A percentile compares a stretch with the other conserved stretches of the same genome.
These are phyloP conservation scores for Drosophila ezoana DNA, from an alignment of 2,888 invertebrate genomes.

Conservation along the genomic window DNA sequence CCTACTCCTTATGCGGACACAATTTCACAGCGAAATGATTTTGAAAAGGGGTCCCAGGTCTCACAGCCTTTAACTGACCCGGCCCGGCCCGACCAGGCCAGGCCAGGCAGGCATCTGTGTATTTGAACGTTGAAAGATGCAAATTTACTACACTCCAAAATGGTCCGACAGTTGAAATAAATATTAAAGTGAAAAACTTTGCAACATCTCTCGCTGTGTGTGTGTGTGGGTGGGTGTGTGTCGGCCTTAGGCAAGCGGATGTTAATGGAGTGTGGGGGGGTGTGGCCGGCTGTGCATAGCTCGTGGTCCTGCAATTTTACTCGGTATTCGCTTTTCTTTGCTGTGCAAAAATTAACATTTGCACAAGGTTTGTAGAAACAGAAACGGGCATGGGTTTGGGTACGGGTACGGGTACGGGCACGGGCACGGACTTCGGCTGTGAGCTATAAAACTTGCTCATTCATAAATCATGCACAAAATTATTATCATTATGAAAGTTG, in stretches of 20 bases:
- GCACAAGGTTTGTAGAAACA: constrained; percentile 65
- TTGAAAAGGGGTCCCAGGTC: constrained; percentile 58
- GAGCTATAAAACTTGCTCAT: constrained; percentile 77
- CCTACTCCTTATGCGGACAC: constrained; percentile 60
- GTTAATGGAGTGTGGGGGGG: constrained; percentile 40
- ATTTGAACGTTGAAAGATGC: constrained; percentile 77
- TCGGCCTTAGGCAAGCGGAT: constrained; percentile 31
- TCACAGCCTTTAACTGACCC: constrained; percentile 36
- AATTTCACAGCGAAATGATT: constrained; percentile 77
- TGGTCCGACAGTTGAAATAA: constrained; percentile 74
- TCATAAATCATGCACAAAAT: constrained; percentile 80
- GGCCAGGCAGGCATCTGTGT: constrained; percentile 36
- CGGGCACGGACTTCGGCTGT: constrained; percentile 34
- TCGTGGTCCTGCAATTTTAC: constrained; percentile 34
- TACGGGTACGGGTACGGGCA: constrained; percentile 19
- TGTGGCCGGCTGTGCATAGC: constrained; percentile 32
- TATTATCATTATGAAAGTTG: constrained; percentile 81
- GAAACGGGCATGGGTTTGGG: constrained; percentile 2
- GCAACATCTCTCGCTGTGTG: background rate
- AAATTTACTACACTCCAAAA: constrained; percentile 74
- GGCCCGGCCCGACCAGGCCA: constrained; percentile 1
- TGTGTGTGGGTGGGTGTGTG: constrained; percentile 22
- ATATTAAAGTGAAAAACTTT: constrained; percentile 76
- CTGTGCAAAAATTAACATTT: constrained; percentile 73
- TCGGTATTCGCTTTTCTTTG: constrained; percentile 43